Percentiles rank a stretch among this genome's conserved stretches.
Conservation (phyloP, 1,140 invertebrate species). For the Wasmannia auropunctata region DNA sequence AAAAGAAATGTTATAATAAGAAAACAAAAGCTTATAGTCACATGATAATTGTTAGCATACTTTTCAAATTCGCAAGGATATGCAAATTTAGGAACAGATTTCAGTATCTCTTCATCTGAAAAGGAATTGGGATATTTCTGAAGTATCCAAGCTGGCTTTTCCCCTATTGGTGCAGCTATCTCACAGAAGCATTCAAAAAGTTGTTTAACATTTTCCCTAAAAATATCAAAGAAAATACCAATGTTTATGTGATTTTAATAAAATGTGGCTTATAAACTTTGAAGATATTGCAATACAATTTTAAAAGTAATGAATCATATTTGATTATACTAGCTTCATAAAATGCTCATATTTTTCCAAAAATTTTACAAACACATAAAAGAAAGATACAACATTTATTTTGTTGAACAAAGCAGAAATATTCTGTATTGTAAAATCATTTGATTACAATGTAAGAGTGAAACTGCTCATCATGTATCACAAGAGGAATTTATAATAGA, state of each 20-base stretch:
- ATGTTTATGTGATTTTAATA: slow-evolving; percentile 11
- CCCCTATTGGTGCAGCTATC: slow-evolving; percentile 88
- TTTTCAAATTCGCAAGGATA: slow-evolving; percentile 93
- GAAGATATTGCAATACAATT: not conserved
- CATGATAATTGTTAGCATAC: slow-evolving; percentile 84
- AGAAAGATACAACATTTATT: not conserved
- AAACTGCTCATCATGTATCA: not conserved
- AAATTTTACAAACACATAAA: not conserved
- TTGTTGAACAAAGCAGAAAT: not conserved
- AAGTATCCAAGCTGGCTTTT: slow-evolving; percentile 89
- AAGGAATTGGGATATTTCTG: slow-evolving; percentile 92
- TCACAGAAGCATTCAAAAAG: slow-evolving; percentile 94
- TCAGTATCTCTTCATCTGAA: slow-evolving; percentile 91
- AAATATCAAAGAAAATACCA: slow-evolving; percentile 75
- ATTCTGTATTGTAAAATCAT: not conserved
- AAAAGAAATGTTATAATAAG: slow-evolving; percentile 13
- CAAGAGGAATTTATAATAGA: not conserved
- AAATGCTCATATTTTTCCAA: not conserved
- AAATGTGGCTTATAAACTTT: not conserved
- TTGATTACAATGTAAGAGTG: not conserved
- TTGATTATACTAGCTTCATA: not conserved
- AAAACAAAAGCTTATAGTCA: slow-evolving; percentile 18
- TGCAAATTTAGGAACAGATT: slow-evolving; percentile 93
- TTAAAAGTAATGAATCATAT: not conserved
- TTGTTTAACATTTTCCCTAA: slow-evolving; percentile 92